These are phyloP conservation scores for Spilogale gracilis DNA, from an alignment of 2,113 vertebrate genomes.

Conservation along the genomic window DNA sequence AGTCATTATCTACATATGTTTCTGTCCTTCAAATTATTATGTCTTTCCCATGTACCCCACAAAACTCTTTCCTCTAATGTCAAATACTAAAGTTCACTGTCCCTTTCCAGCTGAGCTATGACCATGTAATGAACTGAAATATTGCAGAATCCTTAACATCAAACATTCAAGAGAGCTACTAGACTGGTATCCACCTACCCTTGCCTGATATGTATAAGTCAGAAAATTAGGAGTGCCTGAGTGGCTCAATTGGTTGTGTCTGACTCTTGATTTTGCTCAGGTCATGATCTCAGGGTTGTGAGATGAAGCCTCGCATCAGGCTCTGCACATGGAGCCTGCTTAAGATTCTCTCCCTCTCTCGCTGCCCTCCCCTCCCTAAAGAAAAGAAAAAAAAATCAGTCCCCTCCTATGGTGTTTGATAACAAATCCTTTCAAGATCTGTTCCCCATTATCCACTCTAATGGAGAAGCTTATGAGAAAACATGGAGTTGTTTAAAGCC, in stretches of 20 bases:
- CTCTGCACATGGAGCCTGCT: background rate
- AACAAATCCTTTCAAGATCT: slow-evolving; percentile 35
- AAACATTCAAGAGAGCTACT: background rate
- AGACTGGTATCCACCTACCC: background rate
- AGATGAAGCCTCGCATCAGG: background rate
- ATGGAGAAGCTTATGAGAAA: slow-evolving; percentile 36
- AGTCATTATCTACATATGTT: background rate
- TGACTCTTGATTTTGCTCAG: background rate
- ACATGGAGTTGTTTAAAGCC: background rate
- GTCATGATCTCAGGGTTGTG: background rate
- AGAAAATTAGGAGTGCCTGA: background rate
- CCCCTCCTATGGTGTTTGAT: background rate
- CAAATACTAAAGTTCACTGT: background rate
- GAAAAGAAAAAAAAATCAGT: background rate
- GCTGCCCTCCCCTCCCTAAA: background rate
- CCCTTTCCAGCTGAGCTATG: background rate
- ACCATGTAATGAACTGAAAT: slow-evolving; percentile 22
- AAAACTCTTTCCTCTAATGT: background rate
- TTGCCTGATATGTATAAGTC: background rate
- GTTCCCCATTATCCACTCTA: background rate
- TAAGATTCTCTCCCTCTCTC: background rate
- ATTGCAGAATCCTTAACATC: background rate
- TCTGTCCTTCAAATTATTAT: background rate
- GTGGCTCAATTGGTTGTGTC: background rate
- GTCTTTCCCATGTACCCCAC: background rate